These are phyloP conservation scores for Pectinophora gossypiella DNA, from an alignment of 1,140 invertebrate species.

Conservation along the genomic window DNA sequence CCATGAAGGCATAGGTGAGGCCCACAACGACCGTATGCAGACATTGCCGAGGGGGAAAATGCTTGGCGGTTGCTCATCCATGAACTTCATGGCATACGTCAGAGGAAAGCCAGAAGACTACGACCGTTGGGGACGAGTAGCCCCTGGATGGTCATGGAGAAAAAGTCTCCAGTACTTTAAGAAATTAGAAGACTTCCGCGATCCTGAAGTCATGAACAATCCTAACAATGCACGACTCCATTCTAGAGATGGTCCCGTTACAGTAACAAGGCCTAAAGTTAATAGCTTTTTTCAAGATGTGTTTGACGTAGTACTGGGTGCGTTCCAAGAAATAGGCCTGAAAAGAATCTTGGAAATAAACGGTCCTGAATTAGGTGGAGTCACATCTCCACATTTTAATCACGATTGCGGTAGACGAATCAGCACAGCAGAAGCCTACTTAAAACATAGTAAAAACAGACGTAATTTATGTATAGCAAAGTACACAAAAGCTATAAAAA, in stretches of 20 bases:
- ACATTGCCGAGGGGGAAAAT: conserved; percentile 68
- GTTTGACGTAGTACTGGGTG: conserved; percentile 35
- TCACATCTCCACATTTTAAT: conserved; percentile 72
- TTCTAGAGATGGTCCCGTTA: conserved; percentile 46
- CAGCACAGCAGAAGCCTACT: conserved; percentile 78
- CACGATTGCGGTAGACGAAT: conserved; percentile 78
- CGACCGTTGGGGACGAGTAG: conserved; percentile 79
- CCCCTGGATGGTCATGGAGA: conserved; percentile 86
- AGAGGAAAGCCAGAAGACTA: conserved; percentile 86
- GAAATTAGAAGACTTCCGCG: conserved; percentile 55
- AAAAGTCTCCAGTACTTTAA: conserved; percentile 74
- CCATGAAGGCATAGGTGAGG: conserved; percentile 35
- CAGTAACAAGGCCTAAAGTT: conserved; percentile 34
- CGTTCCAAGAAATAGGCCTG: conserved; percentile 49
- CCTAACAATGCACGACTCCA: conserved; percentile 38
- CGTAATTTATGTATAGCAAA: conserved; percentile 73
- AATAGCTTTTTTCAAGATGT: conserved; percentile 32
- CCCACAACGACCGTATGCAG: conserved; percentile 26
- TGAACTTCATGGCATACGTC: conserved; percentile 88
- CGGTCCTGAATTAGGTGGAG: conserved; percentile 42
- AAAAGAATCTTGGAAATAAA: conserved; percentile 45
- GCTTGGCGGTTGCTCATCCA: conserved; percentile 83
- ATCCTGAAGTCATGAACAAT: conserved; percentile 32
- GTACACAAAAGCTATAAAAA: conserved; percentile 66
- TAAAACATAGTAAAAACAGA: conserved; percentile 73